Percentiles rank a stretch among this genome's conserved stretches.
Conservation (phyloP, 2,888 invertebrate genomes). For the Pasiphila rectangulata region DNA sequence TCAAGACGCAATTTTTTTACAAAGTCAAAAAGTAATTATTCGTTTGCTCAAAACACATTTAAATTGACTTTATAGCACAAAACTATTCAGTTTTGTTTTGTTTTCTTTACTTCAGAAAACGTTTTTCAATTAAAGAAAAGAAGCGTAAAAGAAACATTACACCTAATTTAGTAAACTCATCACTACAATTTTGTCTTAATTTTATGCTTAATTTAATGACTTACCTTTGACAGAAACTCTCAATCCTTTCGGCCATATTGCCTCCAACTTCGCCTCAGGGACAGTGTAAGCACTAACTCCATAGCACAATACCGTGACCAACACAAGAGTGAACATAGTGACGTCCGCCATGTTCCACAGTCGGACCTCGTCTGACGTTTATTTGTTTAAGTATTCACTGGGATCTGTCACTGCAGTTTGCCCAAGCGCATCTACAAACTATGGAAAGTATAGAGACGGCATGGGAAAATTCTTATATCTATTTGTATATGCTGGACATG, state of each 20-base stretch:
- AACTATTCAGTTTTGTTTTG: too few species aligned
- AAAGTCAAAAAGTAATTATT: too few species aligned
- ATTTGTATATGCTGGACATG: too few species aligned
- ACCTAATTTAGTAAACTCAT: too few species aligned
- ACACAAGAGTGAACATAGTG: slow-evolving; percentile 41
- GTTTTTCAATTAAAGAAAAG: too few species aligned
- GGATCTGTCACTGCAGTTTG: slow-evolving; percentile 19
- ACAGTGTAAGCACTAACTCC: slow-evolving; percentile 54
- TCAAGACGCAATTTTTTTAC: too few species aligned
- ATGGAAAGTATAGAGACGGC: slow-evolving; percentile 6
- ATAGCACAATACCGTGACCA: slow-evolving; percentile 35
- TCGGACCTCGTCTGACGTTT: slow-evolving; percentile 40
- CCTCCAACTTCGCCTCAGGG: slow-evolving; percentile 80
- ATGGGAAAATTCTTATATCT: not conserved
- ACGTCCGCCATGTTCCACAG: slow-evolving; percentile 41
- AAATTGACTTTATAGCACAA: too few species aligned
- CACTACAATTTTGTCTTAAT: too few species aligned
- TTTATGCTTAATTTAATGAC: too few species aligned
- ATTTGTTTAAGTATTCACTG: slow-evolving; percentile 37
- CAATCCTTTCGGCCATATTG: slow-evolving; percentile 81
- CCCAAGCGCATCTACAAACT: slow-evolving; percentile 5
- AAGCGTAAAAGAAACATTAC: too few species aligned
- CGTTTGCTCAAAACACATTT: too few species aligned
- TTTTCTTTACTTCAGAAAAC: too few species aligned
- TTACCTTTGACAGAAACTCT: slow-evolving; percentile 76